Evolutionary conservation across 1,140 invertebrate species (phyloP), one percentile per base, ranked within the genome.

Genomic region (Orchesella cincta): DNA sequence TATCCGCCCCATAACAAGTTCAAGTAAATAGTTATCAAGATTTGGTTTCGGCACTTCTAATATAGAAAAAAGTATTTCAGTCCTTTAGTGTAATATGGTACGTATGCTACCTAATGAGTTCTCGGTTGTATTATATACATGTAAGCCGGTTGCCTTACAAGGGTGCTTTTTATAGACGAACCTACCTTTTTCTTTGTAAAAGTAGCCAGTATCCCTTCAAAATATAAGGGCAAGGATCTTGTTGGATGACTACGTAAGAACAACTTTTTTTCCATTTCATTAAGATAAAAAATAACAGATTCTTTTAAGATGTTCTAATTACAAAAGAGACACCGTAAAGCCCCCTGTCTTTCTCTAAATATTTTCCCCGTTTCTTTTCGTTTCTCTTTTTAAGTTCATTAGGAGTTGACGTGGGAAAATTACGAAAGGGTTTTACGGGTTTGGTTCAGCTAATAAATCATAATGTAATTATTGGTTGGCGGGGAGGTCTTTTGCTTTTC

Each of bases 381-480:
- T 46, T 8, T 20, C 39, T 46, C 39, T 46, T 46, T 46, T 62
- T 8, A 2, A 33, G 51, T 78, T 78, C 76, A 74, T 78, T 78
- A 78, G 72, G 12, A 51, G 52, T 23, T 73, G 76, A 78, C 76
- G 39, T 62, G 76, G 71, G 73, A 31, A 74, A 78, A 78, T 78
- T 73, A 78, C 74, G 76, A 67, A 73, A 28, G 76, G 51, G 23
- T 73, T 29, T 51, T 8, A 39, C 35, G 39, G 26, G 34, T 77
- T 57, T 51, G 26, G 31, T 28, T n/a, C 12, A 26, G 29, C 16
- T 74, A 73, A 74, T 78, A 78, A 78, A 78, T 78, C 76, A 78
- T 70, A 77, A 77, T 73, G 76, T 77, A 77, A 77, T 77, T 73
- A 77, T 73, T 20, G 36, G 34, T 74, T 36, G 76, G 76, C 62